These are phyloP conservation scores for Campylorhamphus procurvoides DNA, from an alignment of 2,113 vertebrate genomes.

Conservation along the genomic window DNA sequence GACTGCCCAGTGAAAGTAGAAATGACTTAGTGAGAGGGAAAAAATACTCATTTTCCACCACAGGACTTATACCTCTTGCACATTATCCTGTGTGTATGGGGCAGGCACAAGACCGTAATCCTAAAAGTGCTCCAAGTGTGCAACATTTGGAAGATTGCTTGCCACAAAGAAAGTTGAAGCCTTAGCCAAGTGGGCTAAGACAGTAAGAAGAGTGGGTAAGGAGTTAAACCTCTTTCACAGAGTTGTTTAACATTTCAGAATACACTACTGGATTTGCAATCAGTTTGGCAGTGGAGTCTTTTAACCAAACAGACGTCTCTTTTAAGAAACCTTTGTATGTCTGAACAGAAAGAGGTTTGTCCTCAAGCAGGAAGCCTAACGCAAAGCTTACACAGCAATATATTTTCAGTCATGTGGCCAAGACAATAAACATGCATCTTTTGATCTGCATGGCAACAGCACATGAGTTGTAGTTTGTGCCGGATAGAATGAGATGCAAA, in stretches of 20 bases:
- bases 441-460: conserved; percentile 70
- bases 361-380: conserved; percentile 65
- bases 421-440: conserved; percentile 76
- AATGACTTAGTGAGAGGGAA: conserved; percentile 37
- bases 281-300: conserved; percentile 4
- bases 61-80: not conserved
- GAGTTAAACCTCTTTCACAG: conserved; percentile 30
- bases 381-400: conserved; percentile 35
- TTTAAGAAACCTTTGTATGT: conserved; percentile 54
- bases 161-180: not conserved
- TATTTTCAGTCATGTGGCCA: conserved; percentile 69
- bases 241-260: conserved; percentile 60
- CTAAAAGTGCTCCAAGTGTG: not conserved
- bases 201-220: not conserved
- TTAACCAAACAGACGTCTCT: conserved; percentile 56
- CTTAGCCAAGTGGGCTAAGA: not conserved
- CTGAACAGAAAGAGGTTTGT: conserved; percentile 76
- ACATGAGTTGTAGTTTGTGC: conserved; percentile 36
- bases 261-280: conserved; percentile 67
- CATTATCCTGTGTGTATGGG: rapidly evolving
- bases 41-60: conserved; percentile 42
- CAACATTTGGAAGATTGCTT: not conserved
- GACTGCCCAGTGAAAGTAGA: not conserved
- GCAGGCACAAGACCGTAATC: not conserved
- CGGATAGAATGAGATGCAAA: conserved; percentile 66